Evolutionary conservation across 2,113 vertebrate species (phyloP).

Genomic region (Butorides virescens): DNA sequence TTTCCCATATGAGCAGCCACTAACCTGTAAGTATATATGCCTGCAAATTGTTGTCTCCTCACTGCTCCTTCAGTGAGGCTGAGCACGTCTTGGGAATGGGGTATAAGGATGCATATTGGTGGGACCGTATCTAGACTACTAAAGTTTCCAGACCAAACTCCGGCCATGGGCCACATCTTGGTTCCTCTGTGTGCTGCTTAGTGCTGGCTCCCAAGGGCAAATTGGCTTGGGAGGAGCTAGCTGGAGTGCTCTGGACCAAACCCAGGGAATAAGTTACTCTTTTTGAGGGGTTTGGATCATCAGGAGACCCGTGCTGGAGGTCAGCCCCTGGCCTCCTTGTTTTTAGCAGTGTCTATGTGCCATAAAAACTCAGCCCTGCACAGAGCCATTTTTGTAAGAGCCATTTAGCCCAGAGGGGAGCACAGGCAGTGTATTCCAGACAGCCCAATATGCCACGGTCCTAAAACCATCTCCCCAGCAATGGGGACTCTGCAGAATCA

Average conservation of each 20-base stretch:
- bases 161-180: not conserved
- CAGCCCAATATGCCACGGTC: not conserved
- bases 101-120: not conserved
- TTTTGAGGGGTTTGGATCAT: not conserved
- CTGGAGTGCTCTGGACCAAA: not conserved
- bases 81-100: fast-evolving
- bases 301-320: not conserved
- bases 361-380: not conserved
- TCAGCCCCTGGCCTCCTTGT: not conserved
- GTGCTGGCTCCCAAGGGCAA: not conserved
- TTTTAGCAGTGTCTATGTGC: not conserved
- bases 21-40: not conserved
- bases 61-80: not conserved
- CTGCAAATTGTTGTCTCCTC: not conserved
- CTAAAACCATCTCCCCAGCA: not conserved
- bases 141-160: not conserved
- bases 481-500: not conserved
- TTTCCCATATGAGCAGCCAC: not conserved
- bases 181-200: not conserved
- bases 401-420: not conserved
- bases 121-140: not conserved
- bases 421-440: not conserved
- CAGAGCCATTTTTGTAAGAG: not conserved
- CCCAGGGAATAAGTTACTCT: not conserved
- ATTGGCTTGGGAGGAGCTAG: not conserved